Percentiles rank a stretch among this genome's conserved stretches.
Conservation (phyloP, 2,797 vertebrate species). For the Anas bernieri region DNA sequence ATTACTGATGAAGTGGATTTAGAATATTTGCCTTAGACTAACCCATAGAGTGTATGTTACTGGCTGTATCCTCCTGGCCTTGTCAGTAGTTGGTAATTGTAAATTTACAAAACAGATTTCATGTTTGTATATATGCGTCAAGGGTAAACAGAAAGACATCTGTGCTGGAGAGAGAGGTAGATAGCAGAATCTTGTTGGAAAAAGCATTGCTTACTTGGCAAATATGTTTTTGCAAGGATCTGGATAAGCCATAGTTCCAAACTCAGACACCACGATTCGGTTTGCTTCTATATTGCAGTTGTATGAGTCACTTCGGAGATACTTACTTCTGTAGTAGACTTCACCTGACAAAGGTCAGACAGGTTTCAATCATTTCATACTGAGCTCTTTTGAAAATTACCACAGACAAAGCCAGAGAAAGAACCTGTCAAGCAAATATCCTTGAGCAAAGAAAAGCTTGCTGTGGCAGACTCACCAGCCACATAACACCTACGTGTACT, state of each 20-base stretch:
- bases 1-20: not conserved
- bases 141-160: not conserved
- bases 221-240: conserved; percentile 97
- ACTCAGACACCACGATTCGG: conserved; percentile 92
- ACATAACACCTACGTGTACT: not conserved
- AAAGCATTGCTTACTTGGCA: conserved; percentile 84
- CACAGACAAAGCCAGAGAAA: not conserved
- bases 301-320: conserved; percentile 89
- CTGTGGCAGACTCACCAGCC: not conserved
- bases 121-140: not conserved
- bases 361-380: not conserved
- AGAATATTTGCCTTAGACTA: not conserved
- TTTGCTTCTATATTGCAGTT: conserved; percentile 86
- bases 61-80: not conserved
- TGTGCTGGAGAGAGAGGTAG: not conserved
- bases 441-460: not conserved
- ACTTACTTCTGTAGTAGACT: conserved; percentile 92
- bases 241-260: conserved; percentile 94
- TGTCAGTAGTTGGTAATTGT: not conserved
- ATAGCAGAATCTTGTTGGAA: not conserved
- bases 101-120: not conserved
- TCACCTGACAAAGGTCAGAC: conserved; percentile 81
- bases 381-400: not conserved
- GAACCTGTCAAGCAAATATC: not conserved
- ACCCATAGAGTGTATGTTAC: not conserved